phyloP scores from a whole-genome alignment of 2,797 vertebrate species.

The Anas acuta region DNA sequence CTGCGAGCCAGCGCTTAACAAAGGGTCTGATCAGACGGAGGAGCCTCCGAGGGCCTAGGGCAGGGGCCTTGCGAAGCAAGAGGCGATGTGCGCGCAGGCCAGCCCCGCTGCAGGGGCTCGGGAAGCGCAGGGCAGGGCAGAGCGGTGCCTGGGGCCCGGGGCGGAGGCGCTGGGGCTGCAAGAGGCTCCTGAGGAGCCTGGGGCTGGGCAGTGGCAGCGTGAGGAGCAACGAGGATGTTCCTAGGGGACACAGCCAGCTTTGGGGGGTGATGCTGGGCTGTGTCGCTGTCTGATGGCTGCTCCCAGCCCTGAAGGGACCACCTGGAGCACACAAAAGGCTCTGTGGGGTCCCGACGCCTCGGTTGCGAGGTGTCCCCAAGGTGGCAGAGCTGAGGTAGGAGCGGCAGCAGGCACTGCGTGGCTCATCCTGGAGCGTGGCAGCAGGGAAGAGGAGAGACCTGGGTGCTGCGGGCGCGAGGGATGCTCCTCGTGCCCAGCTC shows the following conservation, averaged over 20 bases:
- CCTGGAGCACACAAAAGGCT: background rate
- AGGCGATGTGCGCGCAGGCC: fast-evolving
- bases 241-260: background rate
- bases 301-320: background rate
- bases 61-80: constrained; percentile 46
- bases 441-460: background rate
- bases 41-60: constrained; percentile 55
- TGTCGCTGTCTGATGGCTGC: fast-evolving
- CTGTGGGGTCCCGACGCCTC: background rate
- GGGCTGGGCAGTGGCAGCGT: background rate
- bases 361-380: background rate
- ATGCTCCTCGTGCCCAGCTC: background rate
- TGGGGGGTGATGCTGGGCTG: background rate
- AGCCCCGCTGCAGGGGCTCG: background rate
- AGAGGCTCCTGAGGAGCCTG: background rate
- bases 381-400: background rate
- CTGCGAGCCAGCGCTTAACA: constrained; percentile 54
- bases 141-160: background rate
- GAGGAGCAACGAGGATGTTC: background rate
- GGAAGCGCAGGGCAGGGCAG: background rate
- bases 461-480: fast-evolving
- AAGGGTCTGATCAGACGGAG: constrained; percentile 67
- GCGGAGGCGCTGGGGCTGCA: background rate
- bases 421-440: background rate
- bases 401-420: background rate